phyloP scores from a whole-genome alignment of 2,888 invertebrate species.

The Dryadula phaetusa region DNA sequence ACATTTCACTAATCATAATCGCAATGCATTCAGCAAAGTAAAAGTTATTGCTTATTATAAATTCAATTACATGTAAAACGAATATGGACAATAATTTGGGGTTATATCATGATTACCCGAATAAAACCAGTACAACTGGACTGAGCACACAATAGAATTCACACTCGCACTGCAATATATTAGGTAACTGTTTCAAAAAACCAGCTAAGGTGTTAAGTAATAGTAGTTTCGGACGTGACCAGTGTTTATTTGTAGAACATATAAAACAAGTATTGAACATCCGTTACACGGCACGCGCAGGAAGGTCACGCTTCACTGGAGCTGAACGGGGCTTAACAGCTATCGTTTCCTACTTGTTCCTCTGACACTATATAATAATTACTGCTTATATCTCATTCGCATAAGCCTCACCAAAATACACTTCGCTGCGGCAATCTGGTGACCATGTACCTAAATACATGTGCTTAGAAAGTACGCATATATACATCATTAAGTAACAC shows the following conservation, averaged over 20 bases:
- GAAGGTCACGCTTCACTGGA: constrained; percentile 79
- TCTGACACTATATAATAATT: constrained; percentile 46
- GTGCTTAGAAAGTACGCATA: constrained; percentile 70
- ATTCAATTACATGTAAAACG: constrained; percentile 28
- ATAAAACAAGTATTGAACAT: constrained; percentile 64
- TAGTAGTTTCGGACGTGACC: constrained; percentile 12
- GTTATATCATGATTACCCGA: constrained; percentile 40
- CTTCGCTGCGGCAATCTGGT: constrained; percentile 65
- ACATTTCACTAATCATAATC: constrained; percentile 1
- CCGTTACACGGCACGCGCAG: constrained; percentile 70
- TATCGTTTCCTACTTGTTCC: constrained; percentile 54
- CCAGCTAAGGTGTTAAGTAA: constrained; percentile 21
- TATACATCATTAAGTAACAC: constrained; percentile 50
- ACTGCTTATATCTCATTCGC: constrained; percentile 56
- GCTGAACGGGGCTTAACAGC: constrained; percentile 73
- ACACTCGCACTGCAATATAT: constrained; percentile 66
- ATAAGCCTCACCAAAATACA: constrained; percentile 55
- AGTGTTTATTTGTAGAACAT: constrained; percentile 46
- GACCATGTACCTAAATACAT: constrained; percentile 61
- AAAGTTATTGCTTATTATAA: constrained; percentile 33
- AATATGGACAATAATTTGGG: constrained; percentile 44
- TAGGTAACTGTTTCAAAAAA: constrained; percentile 40
- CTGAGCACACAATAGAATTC: constrained; percentile 55
- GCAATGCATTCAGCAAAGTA: constrained; percentile 26
- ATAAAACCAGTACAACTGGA: constrained; percentile 32